These are phyloP conservation scores for Germaria angustata DNA, from an alignment of 2,888 invertebrate species.

Conservation along the genomic window DNA sequence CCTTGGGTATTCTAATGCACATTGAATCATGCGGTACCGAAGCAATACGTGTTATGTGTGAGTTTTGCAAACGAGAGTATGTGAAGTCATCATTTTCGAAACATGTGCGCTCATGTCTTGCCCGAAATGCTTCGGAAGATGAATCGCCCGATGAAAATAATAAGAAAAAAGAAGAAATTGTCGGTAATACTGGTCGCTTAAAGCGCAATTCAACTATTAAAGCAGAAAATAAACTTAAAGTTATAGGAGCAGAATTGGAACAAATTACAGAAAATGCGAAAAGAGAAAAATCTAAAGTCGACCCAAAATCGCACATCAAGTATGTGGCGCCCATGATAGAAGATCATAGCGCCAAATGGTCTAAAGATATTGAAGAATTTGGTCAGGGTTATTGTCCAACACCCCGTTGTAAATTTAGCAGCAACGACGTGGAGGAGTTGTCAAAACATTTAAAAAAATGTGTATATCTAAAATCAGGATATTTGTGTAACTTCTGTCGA, in stretches of 20 bases:
- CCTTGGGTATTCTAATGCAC: slow-evolving; percentile 74
- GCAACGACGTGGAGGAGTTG: slow-evolving; percentile 71
- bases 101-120: slow-evolving; percentile 72
- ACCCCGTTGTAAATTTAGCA: slow-evolving; percentile 74
- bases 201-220: slow-evolving; percentile 76
- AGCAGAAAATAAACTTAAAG: slow-evolving; percentile 76
- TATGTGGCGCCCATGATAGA: slow-evolving; percentile 19
- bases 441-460: slow-evolving; percentile 74
- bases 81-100: slow-evolving; percentile 57
- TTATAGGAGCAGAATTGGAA: slow-evolving; percentile 69
- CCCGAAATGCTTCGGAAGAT: slow-evolving; percentile 9
- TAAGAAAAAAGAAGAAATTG: slow-evolving; percentile 52
- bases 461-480: slow-evolving; percentile 72
- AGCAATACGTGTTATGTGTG: slow-evolving; percentile 70
- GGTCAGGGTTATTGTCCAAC: slow-evolving; percentile 75
- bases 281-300: not conserved
- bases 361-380: slow-evolving; percentile 69
- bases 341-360: slow-evolving; percentile 55
- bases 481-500: slow-evolving; percentile 70
- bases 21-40: slow-evolving; percentile 74
- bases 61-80: slow-evolving; percentile 71
- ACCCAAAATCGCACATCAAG: slow-evolving; percentile 15
- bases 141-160: not conserved
- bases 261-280: not conserved
- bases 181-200: slow-evolving; percentile 74